These are phyloP conservation scores for Apotomis turbidana DNA, from an alignment of 2,888 invertebrate genomes.

Conservation along the genomic window DNA sequence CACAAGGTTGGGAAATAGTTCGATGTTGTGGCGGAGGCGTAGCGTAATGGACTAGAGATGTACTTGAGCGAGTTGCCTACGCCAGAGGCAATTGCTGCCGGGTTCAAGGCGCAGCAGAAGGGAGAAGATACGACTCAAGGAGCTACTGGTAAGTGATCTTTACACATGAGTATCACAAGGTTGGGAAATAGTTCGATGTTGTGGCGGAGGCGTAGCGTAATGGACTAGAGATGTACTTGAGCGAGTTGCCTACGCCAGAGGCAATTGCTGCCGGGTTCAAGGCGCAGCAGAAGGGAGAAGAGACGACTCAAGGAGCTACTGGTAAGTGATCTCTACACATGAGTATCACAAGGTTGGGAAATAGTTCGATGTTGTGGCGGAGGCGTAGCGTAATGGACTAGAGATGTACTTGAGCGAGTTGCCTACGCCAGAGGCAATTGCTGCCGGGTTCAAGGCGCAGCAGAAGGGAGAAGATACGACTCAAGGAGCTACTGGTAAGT, in stretches of 20 bases:
- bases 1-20: too few species aligned
- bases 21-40: too few species aligned
- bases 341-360: too few species aligned
- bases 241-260: constrained; percentile 85
- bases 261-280: constrained; percentile 60
- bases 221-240: background rate
- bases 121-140: constrained; percentile 67
- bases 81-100: constrained; percentile 80
- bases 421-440: too few species aligned
- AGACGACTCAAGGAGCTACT: constrained; percentile 58
- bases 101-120: constrained; percentile 60
- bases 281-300: constrained; percentile 68
- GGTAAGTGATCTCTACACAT: constrained; percentile 51
- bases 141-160: constrained; percentile 56
- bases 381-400: too few species aligned
- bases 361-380: too few species aligned
- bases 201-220: too few species aligned
- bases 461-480: too few species aligned
- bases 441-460: too few species aligned
- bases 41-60: too few species aligned
- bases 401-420: too few species aligned
- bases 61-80: constrained; percentile 73
- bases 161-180: constrained; percentile 64
- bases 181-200: constrained; percentile 89
- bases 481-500: too few species aligned